phyloP scores from a whole-genome alignment of 2,113 vertebrate genomes.

The human (Homo sapiens) region GRCh38 chr4:125435501-125436000 shows the following conservation, averaged over 20 bases:
- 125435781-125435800: not conserved
- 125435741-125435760: not conserved
- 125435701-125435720: not conserved
- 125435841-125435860: not conserved
- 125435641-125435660: not conserved
- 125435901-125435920: not conserved
- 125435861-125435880: not conserved
- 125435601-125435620: not conserved
- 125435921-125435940: not conserved
- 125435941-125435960: not conserved
- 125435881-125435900: not conserved
- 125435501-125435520: not conserved
- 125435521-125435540: not conserved
- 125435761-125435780: not conserved
- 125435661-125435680: not conserved
- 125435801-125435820: not conserved
- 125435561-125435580: not conserved
- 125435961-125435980: not conserved
- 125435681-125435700: not conserved
- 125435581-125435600: not conserved
- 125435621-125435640: not conserved
- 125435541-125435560: not conserved
- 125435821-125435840: not conserved
- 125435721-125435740: not conserved
- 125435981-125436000: not conserved